These are phyloP conservation scores for Calephelis virginiensis DNA, from an alignment of 1,140 invertebrate species.

Conservation along the genomic window DNA sequence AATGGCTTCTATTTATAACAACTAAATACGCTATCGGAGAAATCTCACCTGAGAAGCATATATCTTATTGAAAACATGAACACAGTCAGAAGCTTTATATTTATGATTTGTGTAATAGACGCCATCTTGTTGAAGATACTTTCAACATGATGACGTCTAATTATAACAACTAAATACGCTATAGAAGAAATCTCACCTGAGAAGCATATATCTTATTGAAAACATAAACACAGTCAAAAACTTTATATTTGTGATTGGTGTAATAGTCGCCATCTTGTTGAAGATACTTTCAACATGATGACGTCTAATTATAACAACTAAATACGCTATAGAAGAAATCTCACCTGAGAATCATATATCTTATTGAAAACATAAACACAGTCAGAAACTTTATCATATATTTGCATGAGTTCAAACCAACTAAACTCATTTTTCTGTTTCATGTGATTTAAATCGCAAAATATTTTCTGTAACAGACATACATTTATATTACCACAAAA, in stretches of 20 bases:
- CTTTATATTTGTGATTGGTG: no score
- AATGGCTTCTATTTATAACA: neutral
- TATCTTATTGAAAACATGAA: no score
- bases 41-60: neutral
- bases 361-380: conserved; percentile 51
- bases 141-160: neutral
- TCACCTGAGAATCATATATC: conserved; percentile 56
- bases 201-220: neutral
- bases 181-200: neutral
- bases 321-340: neutral
- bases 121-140: no score
- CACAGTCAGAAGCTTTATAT: no score
- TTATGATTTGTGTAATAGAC: no score
- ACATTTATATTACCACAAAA: neutral
- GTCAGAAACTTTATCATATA: conserved; percentile 60
- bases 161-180: neutral
- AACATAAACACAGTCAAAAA: no score
- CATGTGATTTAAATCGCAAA: conserved; percentile 28
- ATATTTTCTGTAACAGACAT: conserved; percentile 43
- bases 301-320: neutral
- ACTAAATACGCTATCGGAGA: no score
- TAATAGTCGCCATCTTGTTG: no score
- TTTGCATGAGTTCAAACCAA: conserved; percentile 66
- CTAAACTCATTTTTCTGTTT: conserved; percentile 33
- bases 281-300: neutral